These are phyloP conservation scores for Lissonota sp. DNA, from an alignment of 2,888 invertebrate species.

Conservation along the genomic window DNA sequence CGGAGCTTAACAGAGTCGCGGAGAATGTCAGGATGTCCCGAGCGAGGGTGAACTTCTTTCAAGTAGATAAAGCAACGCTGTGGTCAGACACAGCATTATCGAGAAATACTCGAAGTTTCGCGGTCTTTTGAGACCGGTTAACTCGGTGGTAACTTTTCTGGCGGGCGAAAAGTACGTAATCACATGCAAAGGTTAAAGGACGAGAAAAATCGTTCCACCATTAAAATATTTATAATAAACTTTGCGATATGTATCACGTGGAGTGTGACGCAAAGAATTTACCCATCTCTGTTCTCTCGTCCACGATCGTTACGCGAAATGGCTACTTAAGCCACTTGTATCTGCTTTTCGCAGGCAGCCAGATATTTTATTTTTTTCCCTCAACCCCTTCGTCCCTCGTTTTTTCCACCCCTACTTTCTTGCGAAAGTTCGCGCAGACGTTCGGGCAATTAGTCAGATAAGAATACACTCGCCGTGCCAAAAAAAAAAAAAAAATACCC, in stretches of 20 bases:
- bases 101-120: not conserved
- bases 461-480: conserved; percentile 54
- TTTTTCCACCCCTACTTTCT: conserved; percentile 12
- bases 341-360: conserved; percentile 45
- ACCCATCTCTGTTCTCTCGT: conserved; percentile 9
- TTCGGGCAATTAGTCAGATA: conserved; percentile 58
- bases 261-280: conserved; percentile 26
- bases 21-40: not conserved
- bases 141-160: no score
- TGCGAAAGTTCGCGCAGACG: conserved; percentile 40
- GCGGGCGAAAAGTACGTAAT: no score
- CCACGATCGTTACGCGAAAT: conserved; percentile 8
- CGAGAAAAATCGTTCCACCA: not conserved
- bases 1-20: conserved; percentile 19
- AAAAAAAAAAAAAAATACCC: conserved; percentile 12
- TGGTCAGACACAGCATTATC: conserved; percentile 41
- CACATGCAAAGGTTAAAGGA: no score
- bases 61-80: conserved; percentile 49
- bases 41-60: conserved; percentile 4
- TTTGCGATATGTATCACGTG: not conserved
- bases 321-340: conserved; percentile 22
- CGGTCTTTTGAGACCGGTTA: no score
- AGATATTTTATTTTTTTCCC: conserved; percentile 1
- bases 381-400: not conserved
- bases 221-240: not conserved